phyloP scores from a whole-genome alignment of 2,888 invertebrate genomes.

The Eupeodes luniger region DNA sequence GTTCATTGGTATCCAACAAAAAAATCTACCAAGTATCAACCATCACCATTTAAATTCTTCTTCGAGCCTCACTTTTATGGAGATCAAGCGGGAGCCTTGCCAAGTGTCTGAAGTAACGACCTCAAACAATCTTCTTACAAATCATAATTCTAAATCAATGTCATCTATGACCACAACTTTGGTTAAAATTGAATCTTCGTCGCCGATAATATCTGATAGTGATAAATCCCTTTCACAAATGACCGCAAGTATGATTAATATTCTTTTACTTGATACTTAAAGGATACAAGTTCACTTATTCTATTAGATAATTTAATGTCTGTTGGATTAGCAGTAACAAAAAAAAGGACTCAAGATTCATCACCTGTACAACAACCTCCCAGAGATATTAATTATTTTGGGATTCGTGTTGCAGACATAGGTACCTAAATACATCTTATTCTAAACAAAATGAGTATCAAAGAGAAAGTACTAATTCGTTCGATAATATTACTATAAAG shows the following conservation, averaged over 20 bases:
- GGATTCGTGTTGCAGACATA: slow-evolving; percentile 83
- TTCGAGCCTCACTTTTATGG: slow-evolving; percentile 81
- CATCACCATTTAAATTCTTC: slow-evolving; percentile 80
- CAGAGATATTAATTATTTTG: slow-evolving; percentile 83
- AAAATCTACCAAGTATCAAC: slow-evolving; percentile 65
- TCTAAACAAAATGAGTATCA: slow-evolving; percentile 21
- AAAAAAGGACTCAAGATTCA: slow-evolving; percentile 86
- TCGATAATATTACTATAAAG: slow-evolving; percentile 64
- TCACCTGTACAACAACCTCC: slow-evolving; percentile 79
- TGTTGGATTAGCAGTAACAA: slow-evolving; percentile 93
- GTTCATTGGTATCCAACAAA: slow-evolving; percentile 37
- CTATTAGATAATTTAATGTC: slow-evolving; percentile 87
- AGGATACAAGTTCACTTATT: slow-evolving; percentile 15
- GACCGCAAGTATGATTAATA: slow-evolving; percentile 78
- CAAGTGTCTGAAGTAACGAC: slow-evolving; percentile 84
- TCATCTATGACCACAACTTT: slow-evolving; percentile 82
- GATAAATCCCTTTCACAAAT: slow-evolving; percentile 79
- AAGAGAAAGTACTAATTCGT: neutral
- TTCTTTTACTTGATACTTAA: neutral
- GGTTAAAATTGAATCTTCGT: slow-evolving; percentile 83
- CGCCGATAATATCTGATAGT: slow-evolving; percentile 82
- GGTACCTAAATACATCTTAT: slow-evolving; percentile 79
- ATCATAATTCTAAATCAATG: slow-evolving; percentile 80
- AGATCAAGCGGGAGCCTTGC: slow-evolving; percentile 84
- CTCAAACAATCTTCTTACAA: slow-evolving; percentile 82